Base-by-base conservation (phyloP, 2,113 vertebrate species). In the Tachysurus fulvidraco region DNA sequence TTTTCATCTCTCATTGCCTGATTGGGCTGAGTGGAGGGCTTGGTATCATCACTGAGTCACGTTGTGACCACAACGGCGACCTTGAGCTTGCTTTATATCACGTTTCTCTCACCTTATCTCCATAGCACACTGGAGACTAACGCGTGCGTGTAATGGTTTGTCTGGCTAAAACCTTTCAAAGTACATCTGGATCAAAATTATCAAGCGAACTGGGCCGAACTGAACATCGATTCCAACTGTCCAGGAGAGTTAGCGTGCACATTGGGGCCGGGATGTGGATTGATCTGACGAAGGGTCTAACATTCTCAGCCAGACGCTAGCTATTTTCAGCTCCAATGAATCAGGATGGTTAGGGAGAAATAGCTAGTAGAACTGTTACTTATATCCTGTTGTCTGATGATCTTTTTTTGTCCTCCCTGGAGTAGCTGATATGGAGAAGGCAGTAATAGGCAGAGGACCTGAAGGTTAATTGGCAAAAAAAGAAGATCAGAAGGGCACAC, bases 51-150 rank as follows among this genome's bases (percentile, higher is more conserved):
- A 88, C 88, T 86, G 90, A 88, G 84, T 89, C 81, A 71, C n/a
- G 36, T 36, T 86, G 87, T 91, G 91, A 91, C 90, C 90, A 91
- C 89, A 90, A 91, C 85, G 46, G 87, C 91, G 93, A 93, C 93
- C 93, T 93, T 94, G 93, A 91, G 87, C 87, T 76, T 59, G 74
- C 73, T 89, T 89, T 91, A 86, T 92, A 93, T 94, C 92, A 83
- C 89, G 91, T 93, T 94, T 93, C 92, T 90, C 81, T 71, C 28
- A 85, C 86, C 8, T 19, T 86, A 89, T 90, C 25, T 71, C 17
- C 78, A 50, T 71, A 82, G 74, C 77, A 71, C 85, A 60, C 81
- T 85, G 88, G 91, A 88, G 91, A 88, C 59, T 19, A 44, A 60
- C 77, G 19, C 19, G 54, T 62, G 46, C n/a, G 71, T 36, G 36